Evolutionary conservation across 1,140 invertebrate genomes (phyloP), one percentile per base, ranked within the genome.

Genomic region (Rhysida immarginata): DNA sequence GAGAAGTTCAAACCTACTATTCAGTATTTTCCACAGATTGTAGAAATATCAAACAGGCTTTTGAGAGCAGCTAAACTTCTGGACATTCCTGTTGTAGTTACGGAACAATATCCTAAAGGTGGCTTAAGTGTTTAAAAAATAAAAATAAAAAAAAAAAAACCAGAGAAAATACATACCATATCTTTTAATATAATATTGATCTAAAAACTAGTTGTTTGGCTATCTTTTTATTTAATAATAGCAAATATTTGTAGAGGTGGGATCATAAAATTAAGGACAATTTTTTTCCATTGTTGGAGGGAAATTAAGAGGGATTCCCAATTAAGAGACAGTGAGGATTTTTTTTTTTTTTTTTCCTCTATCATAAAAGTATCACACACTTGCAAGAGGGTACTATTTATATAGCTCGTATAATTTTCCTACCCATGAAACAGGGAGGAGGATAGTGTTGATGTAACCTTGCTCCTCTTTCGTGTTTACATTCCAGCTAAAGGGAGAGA

Each of bases 31-130:
- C 70, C 76, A 16, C 70, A 78, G 59, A 77, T 82, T 50, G 69
- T 78, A 8, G 61, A 68, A 23, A 75, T 77, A 52, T 72, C 77
- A 1, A 68, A 69, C 16, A 66, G 79, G 51, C 58, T 83, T 53
- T 60, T 81, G 27, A 62, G 73, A 58, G 70, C 72, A 24, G 76
- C 78, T 24, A 72, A 74, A 62, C 61, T 76, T 20, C 65, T 83
- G 26, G 71, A 81, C 2, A 71, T 82, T 56, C 78, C 79, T 3
- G 69, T 80, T n/a, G 57, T 83, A 48, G 77, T 76, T 1, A 83
- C 81, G 14, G 81, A 82, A 62, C 81, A 83, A 60, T 80, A 82
- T 66, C 80, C 80, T 0, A 79, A 81, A 76, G 80, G 78, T 80
- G 46, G 55, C 8, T 21, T 16, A 8, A 8, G 16, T 16, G 16